Base-by-base conservation (phyloP, 1,140 invertebrate genomes). In the Sarcophaga peregrina region DNA sequence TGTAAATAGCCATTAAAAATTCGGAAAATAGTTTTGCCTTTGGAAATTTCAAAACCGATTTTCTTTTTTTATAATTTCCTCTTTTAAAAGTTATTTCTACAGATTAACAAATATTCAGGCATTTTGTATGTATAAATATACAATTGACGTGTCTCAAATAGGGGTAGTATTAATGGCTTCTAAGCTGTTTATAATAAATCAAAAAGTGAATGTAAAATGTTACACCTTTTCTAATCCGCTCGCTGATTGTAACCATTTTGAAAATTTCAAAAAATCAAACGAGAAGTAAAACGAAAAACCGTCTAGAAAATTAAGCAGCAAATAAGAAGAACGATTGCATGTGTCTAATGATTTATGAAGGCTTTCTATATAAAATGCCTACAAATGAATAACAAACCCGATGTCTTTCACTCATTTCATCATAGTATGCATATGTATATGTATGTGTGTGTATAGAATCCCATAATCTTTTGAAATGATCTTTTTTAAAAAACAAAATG, bases 281-380 rank as follows among this genome's bases (percentile, higher is more conserved):
- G 62, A 68, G 8, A 9, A 68, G 17, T 25, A 68, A 20, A 68
- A 7, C 10, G 9, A 25, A 68, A 20, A 10, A 9, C 9, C 20
- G 4, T 9, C 8, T 20, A 68, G 10, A 20, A 58, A n/a, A 58
- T 13, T 15, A 15, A 68, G 17, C 17, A 13, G 15, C 11, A n/a
- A 62, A 62, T 15, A n/a, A 68, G 20, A 68, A 68, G 20, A 68
- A 68, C 20, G 62, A 68, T 68, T 68, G 62, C 62, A 68, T 68
- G 62, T 68, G 62, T 68, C 62, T 20, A 68, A 68, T 68, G 62
- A 68, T 68, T 68, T 68, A 68, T 68, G n/a, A 25, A 68, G 62
- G 62, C 62, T 68, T 68, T 68, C 62, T 68, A 68, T 68, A 68
- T 68, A 68, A 68, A 68, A 68, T 17, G 17, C 17, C 62, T 20